These are phyloP conservation scores for Andrena cerasifolii DNA, from an alignment of 1,140 invertebrate species.

Conservation along the genomic window DNA sequence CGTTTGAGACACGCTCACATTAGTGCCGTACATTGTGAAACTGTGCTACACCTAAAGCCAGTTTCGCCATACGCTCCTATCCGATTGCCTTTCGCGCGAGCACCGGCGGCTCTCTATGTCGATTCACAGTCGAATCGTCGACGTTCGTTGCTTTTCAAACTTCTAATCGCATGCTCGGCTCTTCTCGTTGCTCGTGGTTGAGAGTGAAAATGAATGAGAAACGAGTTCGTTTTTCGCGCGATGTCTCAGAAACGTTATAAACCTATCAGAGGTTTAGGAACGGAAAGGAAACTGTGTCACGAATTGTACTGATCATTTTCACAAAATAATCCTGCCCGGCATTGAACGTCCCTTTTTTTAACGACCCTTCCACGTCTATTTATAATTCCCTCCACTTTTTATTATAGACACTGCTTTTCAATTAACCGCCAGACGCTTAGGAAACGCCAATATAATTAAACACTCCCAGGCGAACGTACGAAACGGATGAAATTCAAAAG, in stretches of 20 bases:
- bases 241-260: no score
- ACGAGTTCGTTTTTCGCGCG: no score
- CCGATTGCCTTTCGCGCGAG: not conserved
- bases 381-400: not conserved
- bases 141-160: not conserved
- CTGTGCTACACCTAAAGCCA: slow-evolving; percentile 33
- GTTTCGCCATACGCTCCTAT: slow-evolving; percentile 11
- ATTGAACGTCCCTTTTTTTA: no score
- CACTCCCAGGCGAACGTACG: not conserved
- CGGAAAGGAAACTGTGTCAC: no score
- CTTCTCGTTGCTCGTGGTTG: no score
- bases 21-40: slow-evolving; percentile 51
- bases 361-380: not conserved
- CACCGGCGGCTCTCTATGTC: not conserved
- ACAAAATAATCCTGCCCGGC: no score
- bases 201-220: no score
- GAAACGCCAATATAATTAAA: slow-evolving; percentile 1
- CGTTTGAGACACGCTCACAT: slow-evolving; percentile 38
- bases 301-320: no score
- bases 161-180: no score
- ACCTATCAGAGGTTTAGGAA: no score
- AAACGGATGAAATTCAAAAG: not conserved
- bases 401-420: slow-evolving; percentile 3
- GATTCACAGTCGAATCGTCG: not conserved
- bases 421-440: not conserved